Conservation (phyloP, 2,888 invertebrate species). For the Cheilosia scutellata region DNA sequence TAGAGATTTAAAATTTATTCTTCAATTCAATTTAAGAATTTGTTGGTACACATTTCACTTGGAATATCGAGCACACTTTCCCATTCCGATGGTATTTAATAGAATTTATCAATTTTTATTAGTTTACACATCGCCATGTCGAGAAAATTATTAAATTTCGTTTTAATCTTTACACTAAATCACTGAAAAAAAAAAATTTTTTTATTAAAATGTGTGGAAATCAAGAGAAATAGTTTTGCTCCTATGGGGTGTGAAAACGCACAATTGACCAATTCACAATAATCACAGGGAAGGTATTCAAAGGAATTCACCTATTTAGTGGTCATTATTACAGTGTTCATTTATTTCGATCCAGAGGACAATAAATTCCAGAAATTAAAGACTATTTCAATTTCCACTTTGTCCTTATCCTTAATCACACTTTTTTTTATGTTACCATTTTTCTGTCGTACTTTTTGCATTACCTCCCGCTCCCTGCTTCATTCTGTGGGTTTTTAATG, state of each 20-base stretch:
- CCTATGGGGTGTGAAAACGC: neutral
- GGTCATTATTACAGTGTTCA: slow-evolving; percentile 32
- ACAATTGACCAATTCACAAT: slow-evolving; percentile 48
- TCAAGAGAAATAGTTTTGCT: neutral
- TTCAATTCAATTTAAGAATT: slow-evolving; percentile 37
- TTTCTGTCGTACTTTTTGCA: slow-evolving; percentile 41
- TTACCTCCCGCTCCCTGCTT: slow-evolving; percentile 52
- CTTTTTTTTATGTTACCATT: slow-evolving; percentile 1
- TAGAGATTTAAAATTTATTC: neutral
- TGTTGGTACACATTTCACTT: slow-evolving; percentile 34
- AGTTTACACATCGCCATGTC: slow-evolving; percentile 48
- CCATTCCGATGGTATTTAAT: slow-evolving; percentile 41
- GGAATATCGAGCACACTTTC: slow-evolving; percentile 23
- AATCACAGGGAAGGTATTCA: too few species aligned
- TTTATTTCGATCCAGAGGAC: slow-evolving; percentile 43
- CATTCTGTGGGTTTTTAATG: slow-evolving; percentile 44
- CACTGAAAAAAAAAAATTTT: slow-evolving; percentile 4
- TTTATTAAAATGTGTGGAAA: neutral
- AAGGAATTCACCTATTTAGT: too few species aligned
- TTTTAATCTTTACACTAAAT: slow-evolving; percentile 7
- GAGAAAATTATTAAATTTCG: slow-evolving; percentile 13
- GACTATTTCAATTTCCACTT: slow-evolving; percentile 47
- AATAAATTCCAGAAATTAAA: slow-evolving; percentile 48
- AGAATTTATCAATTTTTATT: slow-evolving; percentile 44
- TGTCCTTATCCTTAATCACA: slow-evolving; percentile 36